phyloP scores from a whole-genome alignment of 2,888 invertebrate genomes.

The Melanchra persicariae region DNA sequence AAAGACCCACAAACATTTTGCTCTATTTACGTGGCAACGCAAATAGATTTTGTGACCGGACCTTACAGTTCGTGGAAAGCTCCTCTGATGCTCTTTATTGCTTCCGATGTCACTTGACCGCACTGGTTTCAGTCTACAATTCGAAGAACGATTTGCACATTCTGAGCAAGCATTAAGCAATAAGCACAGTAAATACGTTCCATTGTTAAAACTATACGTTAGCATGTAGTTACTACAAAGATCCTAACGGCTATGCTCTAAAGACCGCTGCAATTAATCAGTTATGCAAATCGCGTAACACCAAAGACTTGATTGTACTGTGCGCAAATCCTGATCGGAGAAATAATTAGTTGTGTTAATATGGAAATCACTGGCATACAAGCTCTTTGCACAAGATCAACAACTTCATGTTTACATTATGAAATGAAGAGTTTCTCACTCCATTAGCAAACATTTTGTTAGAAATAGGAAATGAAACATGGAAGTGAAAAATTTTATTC shows the following conservation, averaged over 20 bases:
- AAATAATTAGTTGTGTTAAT: conserved; percentile 39
- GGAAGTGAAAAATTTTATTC: conserved; percentile 3
- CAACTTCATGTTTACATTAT: conserved; percentile 21
- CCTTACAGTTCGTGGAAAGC: conserved; percentile 65
- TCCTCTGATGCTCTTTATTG: conserved; percentile 69
- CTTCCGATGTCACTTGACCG: conserved; percentile 59
- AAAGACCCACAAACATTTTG: conserved; percentile 56
- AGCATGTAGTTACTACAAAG: conserved; percentile 18
- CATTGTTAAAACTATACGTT: neutral
- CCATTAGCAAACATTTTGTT: conserved; percentile 13
- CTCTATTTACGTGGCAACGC: conserved; percentile 62
- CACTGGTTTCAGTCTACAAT: conserved; percentile 14
- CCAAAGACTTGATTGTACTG: conserved; percentile 44
- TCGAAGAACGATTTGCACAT: neutral
- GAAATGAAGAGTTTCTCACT: neutral
- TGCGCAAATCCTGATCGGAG: conserved; percentile 22
- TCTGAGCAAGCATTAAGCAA: conserved; percentile 2
- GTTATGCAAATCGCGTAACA: conserved; percentile 42
- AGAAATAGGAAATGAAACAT: conserved; percentile 6
- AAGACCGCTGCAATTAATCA: conserved; percentile 44
- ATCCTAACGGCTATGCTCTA: conserved; percentile 23
- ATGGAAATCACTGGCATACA: conserved; percentile 28
- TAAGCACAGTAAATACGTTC: neutral
- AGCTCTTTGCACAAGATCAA: conserved; percentile 18
- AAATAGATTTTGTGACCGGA: conserved; percentile 65